Percentiles rank a stretch among this genome's conserved stretches.
Evolutionary conservation across 2,797 vertebrate genomes (phyloP).

Genomic region (Manis pentadactyla): DNA sequence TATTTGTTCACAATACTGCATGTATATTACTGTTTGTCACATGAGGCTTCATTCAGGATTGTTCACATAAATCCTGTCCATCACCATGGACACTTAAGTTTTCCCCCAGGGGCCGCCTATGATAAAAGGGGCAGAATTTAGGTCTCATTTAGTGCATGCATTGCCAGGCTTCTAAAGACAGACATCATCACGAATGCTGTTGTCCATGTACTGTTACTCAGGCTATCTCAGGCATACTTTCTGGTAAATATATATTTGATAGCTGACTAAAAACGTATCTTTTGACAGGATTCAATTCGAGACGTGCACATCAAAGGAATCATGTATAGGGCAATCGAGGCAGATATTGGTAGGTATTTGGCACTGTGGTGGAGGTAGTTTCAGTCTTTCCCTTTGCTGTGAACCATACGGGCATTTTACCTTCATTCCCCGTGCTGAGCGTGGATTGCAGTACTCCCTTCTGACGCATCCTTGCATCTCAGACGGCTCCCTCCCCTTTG

Average conservation of each 20-base stretch:
- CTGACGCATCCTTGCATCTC: background rate
- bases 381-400: background rate
- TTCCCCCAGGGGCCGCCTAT: background rate
- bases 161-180: background rate
- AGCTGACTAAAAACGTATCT: conserved; percentile 70
- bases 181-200: background rate
- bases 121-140: background rate
- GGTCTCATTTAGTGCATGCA: background rate
- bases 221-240: background rate
- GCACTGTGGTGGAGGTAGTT: fast-evolving
- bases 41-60: background rate
- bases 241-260: background rate
- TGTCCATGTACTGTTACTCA: background rate
- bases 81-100: background rate
- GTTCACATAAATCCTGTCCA: background rate
- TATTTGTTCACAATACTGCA: background rate
- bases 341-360: conserved; percentile 94
- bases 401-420: fast-evolving
- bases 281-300: conserved; percentile 94
- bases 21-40: background rate
- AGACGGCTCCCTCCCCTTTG: background rate
- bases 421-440: background rate
- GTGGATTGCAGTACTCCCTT: fast-evolving
- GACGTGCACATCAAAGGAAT: conserved; percentile 98
- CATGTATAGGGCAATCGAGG: conserved; percentile 97